A percentile compares a stretch with the other conserved stretches of the same genome.
Evolutionary conservation across 2,113 vertebrate genomes (phyloP).

Genomic region (Lichenostomus cassidix): DNA sequence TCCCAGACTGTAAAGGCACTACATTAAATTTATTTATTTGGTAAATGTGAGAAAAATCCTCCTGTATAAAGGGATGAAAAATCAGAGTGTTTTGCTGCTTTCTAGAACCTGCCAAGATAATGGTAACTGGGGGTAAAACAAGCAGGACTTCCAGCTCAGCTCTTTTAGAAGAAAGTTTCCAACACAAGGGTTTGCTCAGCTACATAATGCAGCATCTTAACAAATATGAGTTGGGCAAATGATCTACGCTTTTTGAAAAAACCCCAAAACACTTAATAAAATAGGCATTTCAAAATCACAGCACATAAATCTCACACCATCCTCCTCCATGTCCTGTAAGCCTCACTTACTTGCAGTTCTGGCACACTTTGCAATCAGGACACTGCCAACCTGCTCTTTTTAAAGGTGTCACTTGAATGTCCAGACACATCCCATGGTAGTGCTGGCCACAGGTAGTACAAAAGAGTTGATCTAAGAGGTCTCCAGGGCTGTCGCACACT

Average conservation of each 20-base stretch:
- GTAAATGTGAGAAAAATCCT: neutral
- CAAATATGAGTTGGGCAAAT: neutral
- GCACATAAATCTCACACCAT: neutral
- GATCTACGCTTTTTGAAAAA: neutral
- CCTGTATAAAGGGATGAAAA: neutral
- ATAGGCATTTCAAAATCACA: neutral
- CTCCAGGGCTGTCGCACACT: conserved; percentile 83
- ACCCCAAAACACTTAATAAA: neutral
- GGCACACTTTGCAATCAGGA: conserved; percentile 92
- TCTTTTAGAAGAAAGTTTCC: neutral
- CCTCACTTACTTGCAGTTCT: conserved; percentile 94
- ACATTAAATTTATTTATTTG: neutral
- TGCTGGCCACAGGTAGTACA: conserved; percentile 93
- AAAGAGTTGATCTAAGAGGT: conserved; percentile 87
- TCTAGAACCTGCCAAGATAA: neutral
- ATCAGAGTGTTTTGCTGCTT: neutral
- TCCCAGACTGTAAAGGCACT: neutral
- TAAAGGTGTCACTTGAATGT: conserved; percentile 84
- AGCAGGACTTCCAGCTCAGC: neutral
- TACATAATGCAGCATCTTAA: neutral
- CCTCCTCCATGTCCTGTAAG: neutral
- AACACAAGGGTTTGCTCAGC: neutral
- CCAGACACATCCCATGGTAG: conserved; percentile 93
- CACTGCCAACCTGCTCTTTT: conserved; percentile 96
- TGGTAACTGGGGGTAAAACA: neutral